Base-by-base conservation (phyloP, 64 coral and sea anemone genomes). In the Montipora foliosa region DNA sequence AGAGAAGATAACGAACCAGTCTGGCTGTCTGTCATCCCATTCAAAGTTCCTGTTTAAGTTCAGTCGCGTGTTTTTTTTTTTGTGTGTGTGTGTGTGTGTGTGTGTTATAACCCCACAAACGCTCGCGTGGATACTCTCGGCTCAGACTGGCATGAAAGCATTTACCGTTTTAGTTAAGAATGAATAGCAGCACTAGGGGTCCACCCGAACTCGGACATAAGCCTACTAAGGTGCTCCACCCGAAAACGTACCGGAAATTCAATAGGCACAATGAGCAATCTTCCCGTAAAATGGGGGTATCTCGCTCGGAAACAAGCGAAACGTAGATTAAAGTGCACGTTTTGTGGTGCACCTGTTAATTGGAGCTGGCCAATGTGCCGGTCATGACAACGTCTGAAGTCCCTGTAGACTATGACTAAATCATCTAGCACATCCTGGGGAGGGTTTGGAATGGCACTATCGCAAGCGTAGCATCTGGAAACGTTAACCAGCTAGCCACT, bases 161-260 rank as follows among this genome's bases (percentile, higher is more conserved):
- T 29, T 29, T 29, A 29, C 29, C 29, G 29, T 29, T 29, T 29
- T 29, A 29, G 29, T 1, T 29, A 29, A 29, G 29, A 29, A 29
- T 29, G 29, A 29, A 29, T 29, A 29, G 29, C 29, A 29, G 29
- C 1, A 29, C 29, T 29, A 1, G 44, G 87, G 25, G 74, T 60
- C 87, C 87, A 77, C 51, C 74, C 74, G 77, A 89, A 89, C 87
- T 89, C 87, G 44, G 69, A 89, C 51, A 77, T 77, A 25, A 78
- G 51, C 59, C 87, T 59, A 11, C 4, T 77, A 89, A 89, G 17
- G 74, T 77, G 87, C 45, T 89, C 87, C 76, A 76, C 48, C 14
- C 59, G 46, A 17, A 89, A 89, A 45, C 24, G 51, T 72, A 61
- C 22, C 24, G 60, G 73, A 76, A 89, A 89, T 89, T 89, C 74